Evolutionary conservation across 2,113 vertebrate species (phyloP).

Genomic region (Nycticryphes semicollaris): DNA sequence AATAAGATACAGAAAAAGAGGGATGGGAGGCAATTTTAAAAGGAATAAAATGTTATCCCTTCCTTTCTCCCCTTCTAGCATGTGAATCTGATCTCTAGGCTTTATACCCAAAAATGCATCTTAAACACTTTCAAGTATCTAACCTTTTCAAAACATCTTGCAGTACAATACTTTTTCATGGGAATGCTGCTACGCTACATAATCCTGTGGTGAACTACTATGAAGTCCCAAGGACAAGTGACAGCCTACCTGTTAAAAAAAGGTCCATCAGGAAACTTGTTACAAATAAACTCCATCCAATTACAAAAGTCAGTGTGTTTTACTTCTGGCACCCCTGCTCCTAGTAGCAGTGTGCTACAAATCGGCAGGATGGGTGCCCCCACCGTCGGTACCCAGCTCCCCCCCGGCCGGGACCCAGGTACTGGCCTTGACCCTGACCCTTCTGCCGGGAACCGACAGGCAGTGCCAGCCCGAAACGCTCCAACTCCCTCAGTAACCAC

Average conservation of each 20-base stretch:
- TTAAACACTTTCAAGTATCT: background rate
- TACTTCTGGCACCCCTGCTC: background rate
- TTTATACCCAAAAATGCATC: background rate
- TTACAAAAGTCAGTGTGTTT: rapidly evolving
- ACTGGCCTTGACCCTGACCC: background rate
- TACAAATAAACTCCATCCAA: background rate
- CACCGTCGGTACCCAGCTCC: background rate
- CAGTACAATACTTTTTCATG: background rate
- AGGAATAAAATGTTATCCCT: background rate
- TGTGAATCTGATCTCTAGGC: background rate
- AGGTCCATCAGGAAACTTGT: background rate
- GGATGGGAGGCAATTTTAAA: background rate
- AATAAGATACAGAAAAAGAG: background rate
- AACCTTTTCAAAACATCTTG: background rate
- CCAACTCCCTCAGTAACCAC: rapidly evolving
- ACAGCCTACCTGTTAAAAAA: background rate
- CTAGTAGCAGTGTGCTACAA: background rate
- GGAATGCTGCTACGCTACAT: background rate
- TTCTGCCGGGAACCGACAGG: no score
- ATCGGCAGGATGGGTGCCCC: no score
- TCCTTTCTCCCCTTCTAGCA: background rate
- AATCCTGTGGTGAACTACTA: background rate
- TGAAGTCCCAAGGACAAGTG: background rate
- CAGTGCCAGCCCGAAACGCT: background rate
- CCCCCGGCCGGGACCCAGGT: no score